Conservation (phyloP, 2,888 invertebrate genomes). For the Lordiphosa fenestrarum region DNA sequence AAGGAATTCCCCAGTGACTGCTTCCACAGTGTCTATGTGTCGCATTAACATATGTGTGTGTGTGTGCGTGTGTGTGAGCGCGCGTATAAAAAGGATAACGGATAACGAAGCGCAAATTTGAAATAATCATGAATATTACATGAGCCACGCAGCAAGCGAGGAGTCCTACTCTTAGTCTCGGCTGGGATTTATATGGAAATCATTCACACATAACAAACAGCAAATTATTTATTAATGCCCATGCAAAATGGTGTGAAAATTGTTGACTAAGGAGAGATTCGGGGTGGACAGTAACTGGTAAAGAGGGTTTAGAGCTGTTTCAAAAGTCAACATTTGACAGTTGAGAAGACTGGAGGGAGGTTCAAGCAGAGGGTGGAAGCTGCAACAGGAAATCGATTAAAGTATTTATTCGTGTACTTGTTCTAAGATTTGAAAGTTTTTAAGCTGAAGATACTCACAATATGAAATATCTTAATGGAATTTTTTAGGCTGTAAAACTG, state of each 20-base stretch:
- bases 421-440: no score
- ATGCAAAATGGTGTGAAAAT: conserved; percentile 45
- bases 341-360: conserved; percentile 23
- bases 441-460: no score
- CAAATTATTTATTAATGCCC: conserved; percentile 69
- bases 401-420: no score
- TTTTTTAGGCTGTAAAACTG: no score
- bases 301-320: conserved; percentile 24
- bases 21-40: conserved; percentile 9
- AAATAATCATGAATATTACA: conserved; percentile 76
- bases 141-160: conserved; percentile 68
- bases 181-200: conserved; percentile 60
- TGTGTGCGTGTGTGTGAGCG: conserved; percentile 18
- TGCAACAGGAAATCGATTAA: no score
- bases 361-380: not conserved
- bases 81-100: conserved; percentile 64
- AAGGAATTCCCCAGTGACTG: conserved; percentile 56
- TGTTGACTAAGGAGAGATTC: conserved; percentile 12
- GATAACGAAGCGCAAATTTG: conserved; percentile 75
- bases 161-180: conserved; percentile 28
- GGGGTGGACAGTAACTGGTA: conserved; percentile 11
- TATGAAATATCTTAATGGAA: no score
- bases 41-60: conserved; percentile 18
- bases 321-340: conserved; percentile 46
- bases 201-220: conserved; percentile 58